Conservation (phyloP, 2,113 vertebrate genomes). For the Chaenogobius annularis region DNA sequence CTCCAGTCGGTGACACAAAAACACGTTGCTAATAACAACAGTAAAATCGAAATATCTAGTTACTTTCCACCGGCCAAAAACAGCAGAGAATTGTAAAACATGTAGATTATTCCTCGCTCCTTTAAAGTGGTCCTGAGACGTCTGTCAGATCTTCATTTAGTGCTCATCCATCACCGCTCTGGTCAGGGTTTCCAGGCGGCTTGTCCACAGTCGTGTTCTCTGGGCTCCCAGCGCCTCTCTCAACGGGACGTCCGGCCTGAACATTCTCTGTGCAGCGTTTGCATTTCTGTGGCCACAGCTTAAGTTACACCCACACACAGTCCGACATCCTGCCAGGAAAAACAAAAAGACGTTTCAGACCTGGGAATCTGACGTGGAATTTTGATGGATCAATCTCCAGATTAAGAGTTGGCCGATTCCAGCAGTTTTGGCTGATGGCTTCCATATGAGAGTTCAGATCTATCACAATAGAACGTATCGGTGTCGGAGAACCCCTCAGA, state of each 20-base stretch:
- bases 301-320: slow-evolving; percentile 40
- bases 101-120: not conserved
- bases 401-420: slow-evolving; percentile 42
- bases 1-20: too few species aligned
- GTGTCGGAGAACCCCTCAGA: too few species aligned
- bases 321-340: slow-evolving; percentile 53
- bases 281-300: slow-evolving; percentile 38
- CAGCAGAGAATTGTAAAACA: not conserved
- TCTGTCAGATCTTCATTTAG: not conserved
- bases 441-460: slow-evolving; percentile 64
- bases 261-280: slow-evolving; percentile 37
- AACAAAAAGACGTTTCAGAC: slow-evolving; percentile 57
- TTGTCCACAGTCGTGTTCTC: slow-evolving; percentile 20
- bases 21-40: too few species aligned
- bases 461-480: slow-evolving; percentile 42
- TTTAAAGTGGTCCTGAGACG: slow-evolving; percentile 3
- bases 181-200: not conserved
- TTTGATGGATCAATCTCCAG: slow-evolving; percentile 57
- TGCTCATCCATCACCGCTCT: slow-evolving; percentile 13
- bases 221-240: slow-evolving; percentile 43
- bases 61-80: not conserved
- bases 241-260: slow-evolving; percentile 18
- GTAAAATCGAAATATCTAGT: not conserved
- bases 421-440: slow-evolving; percentile 56
- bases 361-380: slow-evolving; percentile 38